These are phyloP conservation scores for Campoplex capitator DNA, from an alignment of 2,888 invertebrate species.

Conservation along the genomic window DNA sequence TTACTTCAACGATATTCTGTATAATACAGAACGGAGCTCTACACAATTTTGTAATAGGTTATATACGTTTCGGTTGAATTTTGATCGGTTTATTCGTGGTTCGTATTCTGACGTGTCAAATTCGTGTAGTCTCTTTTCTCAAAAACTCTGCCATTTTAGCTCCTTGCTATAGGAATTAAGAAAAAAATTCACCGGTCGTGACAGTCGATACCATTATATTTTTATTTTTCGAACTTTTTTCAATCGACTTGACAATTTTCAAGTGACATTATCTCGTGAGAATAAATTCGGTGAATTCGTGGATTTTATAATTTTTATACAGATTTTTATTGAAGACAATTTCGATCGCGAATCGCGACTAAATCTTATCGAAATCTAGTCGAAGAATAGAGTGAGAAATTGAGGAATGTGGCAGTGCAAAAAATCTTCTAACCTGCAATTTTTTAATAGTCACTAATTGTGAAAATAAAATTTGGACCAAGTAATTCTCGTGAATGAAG, in stretches of 20 bases:
- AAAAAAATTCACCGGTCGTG: not conserved
- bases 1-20: conserved; percentile 23
- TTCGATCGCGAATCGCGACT: not conserved
- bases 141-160: conserved; percentile 45
- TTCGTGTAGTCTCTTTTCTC: conserved; percentile 18
- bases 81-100: conserved; percentile 7
- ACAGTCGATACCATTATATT: not conserved
- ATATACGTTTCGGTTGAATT: not conserved
- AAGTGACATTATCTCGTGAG: not conserved
- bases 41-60: conserved; percentile 24
- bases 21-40: conserved; percentile 22
- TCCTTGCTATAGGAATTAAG: not conserved
- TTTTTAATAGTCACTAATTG: not conserved
- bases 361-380: not conserved
- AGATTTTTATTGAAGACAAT: not conserved
- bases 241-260: not conserved
- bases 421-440: not conserved
- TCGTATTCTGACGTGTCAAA: conserved; percentile 27
- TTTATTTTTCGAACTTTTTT: conserved; percentile 12
- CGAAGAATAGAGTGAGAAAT: not conserved
- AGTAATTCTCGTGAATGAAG: not conserved
- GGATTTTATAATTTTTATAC: not conserved
- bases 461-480: not conserved
- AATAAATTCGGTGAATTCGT: conserved; percentile 1
- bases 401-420: not conserved